A percentile compares a stretch with the other conserved stretches of the same genome.
phyloP scores from a whole-genome alignment of 2,113 vertebrate genomes.

The Spermophilus dauricus region DNA sequence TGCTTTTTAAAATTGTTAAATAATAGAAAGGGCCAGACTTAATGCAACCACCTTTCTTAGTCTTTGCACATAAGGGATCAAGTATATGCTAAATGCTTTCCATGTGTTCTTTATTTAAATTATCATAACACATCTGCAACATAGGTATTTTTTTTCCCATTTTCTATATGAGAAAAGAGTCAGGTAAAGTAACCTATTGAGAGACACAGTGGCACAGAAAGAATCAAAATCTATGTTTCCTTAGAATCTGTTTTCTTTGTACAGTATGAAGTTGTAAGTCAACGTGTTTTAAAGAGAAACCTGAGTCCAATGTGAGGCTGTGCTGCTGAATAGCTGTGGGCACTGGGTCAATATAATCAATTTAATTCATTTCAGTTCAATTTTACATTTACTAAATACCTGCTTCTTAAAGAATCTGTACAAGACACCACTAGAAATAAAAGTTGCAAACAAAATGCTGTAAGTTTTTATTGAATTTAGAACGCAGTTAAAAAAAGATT shows the following conservation, averaged over 20 bases:
- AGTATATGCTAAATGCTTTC: neutral
- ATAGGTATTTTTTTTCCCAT: neutral
- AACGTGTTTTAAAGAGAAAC: neutral
- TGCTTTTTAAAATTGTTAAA: neutral
- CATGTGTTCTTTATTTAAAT: neutral
- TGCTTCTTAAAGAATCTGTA: neutral
- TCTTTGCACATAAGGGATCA: neutral
- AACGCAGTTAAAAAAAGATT: neutral
- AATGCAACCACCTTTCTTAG: neutral
- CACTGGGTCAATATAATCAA: conserved; percentile 13
- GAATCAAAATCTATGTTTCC: neutral
- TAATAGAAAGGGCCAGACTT: neutral
- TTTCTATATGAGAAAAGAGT: neutral
- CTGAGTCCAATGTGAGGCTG: neutral
- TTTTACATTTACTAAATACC: conserved; percentile 6
- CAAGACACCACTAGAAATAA: neutral
- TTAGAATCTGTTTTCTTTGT: neutral
- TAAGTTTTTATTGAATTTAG: neutral
- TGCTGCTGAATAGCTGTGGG: neutral
- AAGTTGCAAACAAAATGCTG: conserved; percentile 9
- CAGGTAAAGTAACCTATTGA: neutral
- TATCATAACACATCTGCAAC: neutral
- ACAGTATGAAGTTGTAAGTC: neutral
- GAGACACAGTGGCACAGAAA: neutral
- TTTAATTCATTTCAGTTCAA: conserved; percentile 15